A percentile compares a stretch with the other conserved stretches of the same genome.
Conservation (phyloP, 1,140 invertebrate species). For the Holotrichia oblita region DNA sequence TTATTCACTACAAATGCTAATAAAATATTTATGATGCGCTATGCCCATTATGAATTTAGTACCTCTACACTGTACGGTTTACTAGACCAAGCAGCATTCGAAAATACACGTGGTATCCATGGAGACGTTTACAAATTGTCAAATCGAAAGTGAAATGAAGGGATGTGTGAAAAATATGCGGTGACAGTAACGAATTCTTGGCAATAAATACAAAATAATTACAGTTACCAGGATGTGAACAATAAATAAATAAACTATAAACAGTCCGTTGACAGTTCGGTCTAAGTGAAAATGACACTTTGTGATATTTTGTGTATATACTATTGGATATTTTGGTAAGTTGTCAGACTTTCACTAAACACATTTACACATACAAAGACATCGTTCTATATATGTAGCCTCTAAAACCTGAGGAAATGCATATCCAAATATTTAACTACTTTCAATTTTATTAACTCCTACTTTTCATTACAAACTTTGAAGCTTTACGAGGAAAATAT, state of each 20-base stretch:
- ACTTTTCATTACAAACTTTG: too few relatives aligned
- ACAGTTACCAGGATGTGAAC: background rate
- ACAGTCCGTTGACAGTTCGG: background rate
- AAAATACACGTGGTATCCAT: constrained; percentile 35
- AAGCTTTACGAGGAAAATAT: too few relatives aligned
- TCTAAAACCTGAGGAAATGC: too few relatives aligned
- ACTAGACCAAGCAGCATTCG: background rate
- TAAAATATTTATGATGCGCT: too few relatives aligned
- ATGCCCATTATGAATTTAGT: too few relatives aligned
- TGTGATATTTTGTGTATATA: constrained; percentile 30
- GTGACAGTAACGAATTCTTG: constrained; percentile 8
- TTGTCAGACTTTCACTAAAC: background rate
- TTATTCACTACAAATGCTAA: too few relatives aligned
- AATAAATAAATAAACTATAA: constrained; percentile 4
- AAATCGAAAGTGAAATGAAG: constrained; percentile 38
- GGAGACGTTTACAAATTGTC: constrained; percentile 29
- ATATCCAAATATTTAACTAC: too few relatives aligned
- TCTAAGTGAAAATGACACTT: constrained; percentile 31
- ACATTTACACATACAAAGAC: too few relatives aligned
- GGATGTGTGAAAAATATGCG: background rate
- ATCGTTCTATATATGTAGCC: too few relatives aligned
- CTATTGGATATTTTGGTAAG: constrained; percentile 30
- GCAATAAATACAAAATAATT: background rate
- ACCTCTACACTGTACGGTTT: too few relatives aligned
- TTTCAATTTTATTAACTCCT: too few relatives aligned